These are phyloP conservation scores for Drosophila parvula DNA, from an alignment of 1,140 invertebrate genomes.

Conservation along the genomic window DNA sequence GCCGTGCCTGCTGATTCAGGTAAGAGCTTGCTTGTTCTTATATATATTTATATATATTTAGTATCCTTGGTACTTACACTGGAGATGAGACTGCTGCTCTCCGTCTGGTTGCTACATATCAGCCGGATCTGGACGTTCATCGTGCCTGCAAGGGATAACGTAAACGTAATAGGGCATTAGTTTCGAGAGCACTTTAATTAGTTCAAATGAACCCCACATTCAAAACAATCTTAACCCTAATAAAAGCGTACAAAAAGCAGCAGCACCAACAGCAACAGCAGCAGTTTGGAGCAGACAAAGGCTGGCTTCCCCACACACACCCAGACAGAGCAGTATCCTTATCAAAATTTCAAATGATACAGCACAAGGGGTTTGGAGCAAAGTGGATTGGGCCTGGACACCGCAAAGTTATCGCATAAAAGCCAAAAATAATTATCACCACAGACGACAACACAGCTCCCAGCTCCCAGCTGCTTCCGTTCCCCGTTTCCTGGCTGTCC, in stretches of 20 bases:
- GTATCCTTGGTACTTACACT: conserved; percentile 63
- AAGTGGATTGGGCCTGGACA: conserved; percentile 41
- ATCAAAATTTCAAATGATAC: conserved; percentile 71
- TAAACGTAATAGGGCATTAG: conserved; percentile 46
- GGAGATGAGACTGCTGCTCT: conserved; percentile 52
- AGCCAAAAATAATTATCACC: conserved; percentile 82
- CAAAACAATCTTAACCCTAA: conserved; percentile 70
- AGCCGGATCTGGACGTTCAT: conserved; percentile 78
- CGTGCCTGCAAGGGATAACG: conserved; percentile 57
- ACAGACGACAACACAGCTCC: conserved; percentile 67
- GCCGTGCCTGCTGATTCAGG: not conserved
- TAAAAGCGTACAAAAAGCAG: conserved; percentile 63
- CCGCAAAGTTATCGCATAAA: conserved; percentile 80
- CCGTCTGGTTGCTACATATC: conserved; percentile 70
- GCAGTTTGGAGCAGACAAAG: conserved; percentile 50
- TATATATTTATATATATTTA: not conserved
- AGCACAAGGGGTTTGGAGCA: conserved; percentile 23
- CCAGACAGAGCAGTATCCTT: conserved; percentile 54
- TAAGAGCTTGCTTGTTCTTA: not conserved
- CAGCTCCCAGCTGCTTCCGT: not conserved
- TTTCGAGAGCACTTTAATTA: conserved; percentile 62
- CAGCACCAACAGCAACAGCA: conserved; percentile 1
- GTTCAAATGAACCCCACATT: conserved; percentile 52
- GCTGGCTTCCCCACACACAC: conserved; percentile 24
- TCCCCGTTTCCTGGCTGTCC: conserved; percentile 3